A percentile compares a stretch with the other conserved stretches of the same genome.
These are phyloP conservation scores for Uloborus diversus DNA, from an alignment of 1,140 invertebrate species.

Conservation along the genomic window DNA sequence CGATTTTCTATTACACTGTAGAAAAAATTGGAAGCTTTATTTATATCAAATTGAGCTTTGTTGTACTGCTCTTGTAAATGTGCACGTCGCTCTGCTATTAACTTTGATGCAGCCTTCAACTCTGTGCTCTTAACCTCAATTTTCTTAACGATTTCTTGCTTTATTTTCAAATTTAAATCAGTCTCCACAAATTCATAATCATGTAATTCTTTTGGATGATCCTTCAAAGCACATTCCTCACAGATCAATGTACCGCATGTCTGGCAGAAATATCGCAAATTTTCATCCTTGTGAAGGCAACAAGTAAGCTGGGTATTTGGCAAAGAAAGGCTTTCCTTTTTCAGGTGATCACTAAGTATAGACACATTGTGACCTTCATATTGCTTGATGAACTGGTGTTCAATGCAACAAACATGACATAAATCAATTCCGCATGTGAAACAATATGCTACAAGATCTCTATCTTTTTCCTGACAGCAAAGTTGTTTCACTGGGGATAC, in stretches of 20 bases:
- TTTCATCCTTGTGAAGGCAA: slow-evolving; percentile 83
- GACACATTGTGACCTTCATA: slow-evolving; percentile 96
- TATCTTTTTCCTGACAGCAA: slow-evolving; percentile 83
- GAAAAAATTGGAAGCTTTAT: slow-evolving; percentile 94
- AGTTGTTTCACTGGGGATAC: neutral
- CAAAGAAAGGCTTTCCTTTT: slow-evolving; percentile 66
- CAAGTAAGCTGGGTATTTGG: slow-evolving; percentile 80
- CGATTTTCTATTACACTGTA: slow-evolving; percentile 93
- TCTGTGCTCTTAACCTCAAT: slow-evolving; percentile 84
- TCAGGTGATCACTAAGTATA: slow-evolving; percentile 81
- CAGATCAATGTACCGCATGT: slow-evolving; percentile 89
- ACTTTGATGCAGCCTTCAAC: slow-evolving; percentile 82
- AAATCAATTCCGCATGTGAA: slow-evolving; percentile 94
- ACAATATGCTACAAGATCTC: slow-evolving; percentile 85
- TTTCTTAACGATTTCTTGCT: slow-evolving; percentile 82
- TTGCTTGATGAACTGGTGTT: slow-evolving; percentile 97
- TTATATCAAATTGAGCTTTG: slow-evolving; percentile 92
- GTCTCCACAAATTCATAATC: slow-evolving; percentile 88
- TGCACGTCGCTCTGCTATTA: slow-evolving; percentile 81
- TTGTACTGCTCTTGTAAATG: slow-evolving; percentile 91
- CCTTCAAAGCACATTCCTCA: slow-evolving; percentile 89
- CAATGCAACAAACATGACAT: slow-evolving; percentile 96
- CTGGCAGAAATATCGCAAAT: slow-evolving; percentile 90
- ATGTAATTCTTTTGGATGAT: slow-evolving; percentile 89
- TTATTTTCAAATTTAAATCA: slow-evolving; percentile 81